Percentiles rank a stretch among this genome's conserved stretches.
These are phyloP conservation scores for Kryphioiulus occultus DNA, from an alignment of 2,888 invertebrate species.

Conservation along the genomic window DNA sequence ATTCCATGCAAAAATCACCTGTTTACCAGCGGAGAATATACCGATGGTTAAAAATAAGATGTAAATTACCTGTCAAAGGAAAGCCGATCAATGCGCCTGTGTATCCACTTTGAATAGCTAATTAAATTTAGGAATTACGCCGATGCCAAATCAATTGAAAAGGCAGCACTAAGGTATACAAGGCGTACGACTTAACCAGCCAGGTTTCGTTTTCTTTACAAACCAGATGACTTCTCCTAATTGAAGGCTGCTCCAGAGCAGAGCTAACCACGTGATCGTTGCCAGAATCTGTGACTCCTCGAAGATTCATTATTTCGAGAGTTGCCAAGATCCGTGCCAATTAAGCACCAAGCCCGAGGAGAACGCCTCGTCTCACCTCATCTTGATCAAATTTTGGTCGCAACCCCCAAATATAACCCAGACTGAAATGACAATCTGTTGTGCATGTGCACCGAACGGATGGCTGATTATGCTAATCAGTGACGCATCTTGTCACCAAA, in stretches of 20 bases:
- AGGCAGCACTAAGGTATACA: slow-evolving; percentile 12
- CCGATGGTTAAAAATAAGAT: not conserved
- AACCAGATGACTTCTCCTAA: not conserved
- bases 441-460: not conserved
- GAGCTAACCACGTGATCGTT: not conserved
- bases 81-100: not conserved
- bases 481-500: slow-evolving; percentile 7
- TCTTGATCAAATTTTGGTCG: not conserved
- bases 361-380: not conserved
- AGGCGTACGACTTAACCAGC: not conserved
- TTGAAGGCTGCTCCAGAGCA: not conserved
- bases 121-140: not conserved
- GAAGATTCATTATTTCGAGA: slow-evolving; percentile 31
- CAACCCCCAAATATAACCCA: slow-evolving; percentile 15
- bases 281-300: slow-evolving; percentile 8
- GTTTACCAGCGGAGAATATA: too few relatives aligned
- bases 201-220: not conserved
- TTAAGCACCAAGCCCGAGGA: not conserved
- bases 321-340: not conserved
- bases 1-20: too few relatives aligned
- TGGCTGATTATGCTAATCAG: slow-evolving; percentile 20
- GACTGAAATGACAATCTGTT: slow-evolving; percentile 35
- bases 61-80: not conserved
- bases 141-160: not conserved
- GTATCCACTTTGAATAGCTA: not conserved